Conservation (phyloP, 2,113 vertebrate species). For the Toxotes chatareus region DNA sequence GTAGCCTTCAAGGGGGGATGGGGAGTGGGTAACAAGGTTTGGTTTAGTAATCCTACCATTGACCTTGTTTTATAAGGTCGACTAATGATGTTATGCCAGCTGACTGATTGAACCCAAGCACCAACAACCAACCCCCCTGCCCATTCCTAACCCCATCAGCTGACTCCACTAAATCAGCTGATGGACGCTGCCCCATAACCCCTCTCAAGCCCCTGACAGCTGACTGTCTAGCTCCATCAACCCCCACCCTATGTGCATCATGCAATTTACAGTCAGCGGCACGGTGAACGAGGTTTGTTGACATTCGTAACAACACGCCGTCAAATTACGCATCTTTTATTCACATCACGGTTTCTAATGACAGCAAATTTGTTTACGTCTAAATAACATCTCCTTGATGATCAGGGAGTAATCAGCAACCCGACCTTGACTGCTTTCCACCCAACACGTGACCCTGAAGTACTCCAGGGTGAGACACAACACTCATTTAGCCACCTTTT, state of each 20-base stretch:
- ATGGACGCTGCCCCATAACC: slow-evolving; percentile 47
- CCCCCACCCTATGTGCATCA: slow-evolving; percentile 24
- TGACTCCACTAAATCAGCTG: slow-evolving; percentile 72
- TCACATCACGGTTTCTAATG: background rate
- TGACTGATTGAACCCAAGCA: slow-evolving; percentile 52
- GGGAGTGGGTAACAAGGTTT: slow-evolving; percentile 21
- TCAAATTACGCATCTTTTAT: background rate
- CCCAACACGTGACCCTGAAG: background rate
- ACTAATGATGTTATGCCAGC: slow-evolving; percentile 71
- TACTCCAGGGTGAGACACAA: slow-evolving; percentile 27
- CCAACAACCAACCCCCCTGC: slow-evolving; percentile 13
- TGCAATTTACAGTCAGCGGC: background rate
- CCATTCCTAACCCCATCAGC: slow-evolving; percentile 58
- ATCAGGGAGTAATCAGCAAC: background rate
- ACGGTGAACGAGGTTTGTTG: background rate
- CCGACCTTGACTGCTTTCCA: slow-evolving; percentile 16
- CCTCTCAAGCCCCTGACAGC: slow-evolving; percentile 57
- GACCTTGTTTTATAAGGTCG: slow-evolving; percentile 79
- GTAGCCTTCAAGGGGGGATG: background rate
- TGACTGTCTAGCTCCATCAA: slow-evolving; percentile 55
- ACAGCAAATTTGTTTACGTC: background rate
- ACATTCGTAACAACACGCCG: background rate
- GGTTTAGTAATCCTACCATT: slow-evolving; percentile 75
- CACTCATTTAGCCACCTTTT: slow-evolving; percentile 42
- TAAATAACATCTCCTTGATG: background rate